phyloP scores from a whole-genome alignment of 23 tunicate genomes.

The Trididemnum clinides region DNA sequence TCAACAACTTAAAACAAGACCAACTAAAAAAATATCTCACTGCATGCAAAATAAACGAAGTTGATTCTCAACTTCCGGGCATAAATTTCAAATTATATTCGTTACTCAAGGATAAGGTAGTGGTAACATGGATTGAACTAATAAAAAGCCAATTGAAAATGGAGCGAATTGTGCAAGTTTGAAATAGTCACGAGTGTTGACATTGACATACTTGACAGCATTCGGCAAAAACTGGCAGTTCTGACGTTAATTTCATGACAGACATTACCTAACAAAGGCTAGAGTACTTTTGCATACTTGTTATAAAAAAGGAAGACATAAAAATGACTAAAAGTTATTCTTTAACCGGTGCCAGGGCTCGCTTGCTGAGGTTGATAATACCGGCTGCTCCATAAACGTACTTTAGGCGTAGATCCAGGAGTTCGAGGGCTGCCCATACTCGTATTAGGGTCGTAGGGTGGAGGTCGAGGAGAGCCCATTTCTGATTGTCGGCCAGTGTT shows the following conservation, averaged over 20 bases:
- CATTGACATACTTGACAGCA: too few species aligned
- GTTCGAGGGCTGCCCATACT: slow-evolving; percentile 6
- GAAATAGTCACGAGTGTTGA: not conserved
- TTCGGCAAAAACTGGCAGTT: too few species aligned
- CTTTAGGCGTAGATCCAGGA: slow-evolving; percentile 54
- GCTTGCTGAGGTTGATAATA: slow-evolving; percentile 74
- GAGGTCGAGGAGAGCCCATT: slow-evolving; percentile 14
- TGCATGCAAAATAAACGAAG: too few species aligned
- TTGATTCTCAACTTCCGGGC: too few species aligned
- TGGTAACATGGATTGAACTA: too few species aligned
- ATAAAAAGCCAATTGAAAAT: too few species aligned
- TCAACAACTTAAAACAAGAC: too few species aligned
- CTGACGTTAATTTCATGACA: too few species aligned
- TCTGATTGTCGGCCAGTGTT: slow-evolving; percentile 16
- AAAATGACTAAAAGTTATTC: not conserved
- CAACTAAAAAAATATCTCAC: too few species aligned
- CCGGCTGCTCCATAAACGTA: slow-evolving; percentile 73
- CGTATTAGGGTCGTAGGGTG: slow-evolving; percentile 20
- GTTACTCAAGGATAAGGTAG: too few species aligned
- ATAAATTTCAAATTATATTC: too few species aligned
- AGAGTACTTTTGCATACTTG: not conserved
- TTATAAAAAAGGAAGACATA: not conserved
- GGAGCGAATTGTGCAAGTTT: not conserved
- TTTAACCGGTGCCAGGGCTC: slow-evolving; percentile 23
- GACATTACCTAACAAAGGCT: too few species aligned